Percentiles rank a stretch among this genome's conserved stretches.
These are phyloP conservation scores for Arnoldichthys spilopterus DNA, from an alignment of 2,797 vertebrate genomes.

Conservation along the genomic window DNA sequence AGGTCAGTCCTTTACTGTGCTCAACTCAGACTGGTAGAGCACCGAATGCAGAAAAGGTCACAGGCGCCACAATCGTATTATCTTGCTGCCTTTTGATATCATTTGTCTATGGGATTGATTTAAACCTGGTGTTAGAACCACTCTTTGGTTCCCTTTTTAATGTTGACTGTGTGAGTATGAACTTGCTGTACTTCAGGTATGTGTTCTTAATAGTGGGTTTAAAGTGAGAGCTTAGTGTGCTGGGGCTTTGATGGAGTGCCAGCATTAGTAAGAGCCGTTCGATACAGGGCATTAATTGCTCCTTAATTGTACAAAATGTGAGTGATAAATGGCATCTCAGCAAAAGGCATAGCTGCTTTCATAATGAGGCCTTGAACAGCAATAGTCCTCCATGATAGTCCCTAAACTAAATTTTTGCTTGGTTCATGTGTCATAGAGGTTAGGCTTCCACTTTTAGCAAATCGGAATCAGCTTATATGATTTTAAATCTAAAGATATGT, in stretches of 20 bases:
- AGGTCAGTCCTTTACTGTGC: slow-evolving; percentile 76
- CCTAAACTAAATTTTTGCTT: slow-evolving; percentile 1
- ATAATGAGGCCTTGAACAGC: slow-evolving; percentile 6
- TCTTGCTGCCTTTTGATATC: slow-evolving; percentile 77
- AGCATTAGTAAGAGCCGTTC: slow-evolving; percentile 41
- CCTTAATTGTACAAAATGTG: slow-evolving; percentile 46
- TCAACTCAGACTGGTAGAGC: slow-evolving; percentile 62
- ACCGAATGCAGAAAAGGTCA: slow-evolving; percentile 78
- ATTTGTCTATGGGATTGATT: slow-evolving; percentile 78
- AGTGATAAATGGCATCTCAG: slow-evolving; percentile 47
- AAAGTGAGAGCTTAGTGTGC: slow-evolving; percentile 28
- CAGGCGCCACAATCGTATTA: slow-evolving; percentile 73
- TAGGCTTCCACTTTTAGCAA: background rate
- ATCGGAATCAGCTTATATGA: background rate
- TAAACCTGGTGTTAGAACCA: slow-evolving; percentile 62
- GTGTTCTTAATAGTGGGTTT: slow-evolving; percentile 12
- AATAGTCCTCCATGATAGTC: background rate
- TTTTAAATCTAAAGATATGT: background rate
- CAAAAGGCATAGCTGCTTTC: slow-evolving; percentile 36
- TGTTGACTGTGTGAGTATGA: slow-evolving; percentile 16
- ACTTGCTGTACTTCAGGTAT: slow-evolving; percentile 23
- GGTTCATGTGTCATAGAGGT: background rate
- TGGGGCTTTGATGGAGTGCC: slow-evolving; percentile 35
- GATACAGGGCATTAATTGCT: slow-evolving; percentile 54
- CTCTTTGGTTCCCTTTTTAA: slow-evolving; percentile 22